Evolutionary conservation across 2,888 invertebrate species (phyloP).

Genomic region (Philopedon plagiatum): DNA sequence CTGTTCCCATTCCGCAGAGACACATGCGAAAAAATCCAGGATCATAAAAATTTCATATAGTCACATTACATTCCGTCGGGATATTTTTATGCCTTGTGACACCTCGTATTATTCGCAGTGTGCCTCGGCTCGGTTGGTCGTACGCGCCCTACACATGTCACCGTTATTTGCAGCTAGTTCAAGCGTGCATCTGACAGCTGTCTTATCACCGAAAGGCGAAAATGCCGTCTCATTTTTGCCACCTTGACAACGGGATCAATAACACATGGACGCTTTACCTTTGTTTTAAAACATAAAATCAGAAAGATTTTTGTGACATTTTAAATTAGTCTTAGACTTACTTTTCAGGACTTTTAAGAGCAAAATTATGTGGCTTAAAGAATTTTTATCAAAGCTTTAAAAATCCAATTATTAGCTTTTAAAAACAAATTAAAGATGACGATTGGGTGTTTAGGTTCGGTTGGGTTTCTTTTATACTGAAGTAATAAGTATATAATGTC

Average conservation of each 20-base stretch:
- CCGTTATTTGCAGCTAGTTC: constrained; percentile 68
- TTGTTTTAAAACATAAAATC: constrained; percentile 12
- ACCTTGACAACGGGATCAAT: constrained; percentile 60
- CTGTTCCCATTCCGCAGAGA: constrained; percentile 29
- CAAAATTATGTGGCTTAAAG: not conserved
- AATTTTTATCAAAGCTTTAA: not conserved
- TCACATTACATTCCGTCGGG: constrained; percentile 63
- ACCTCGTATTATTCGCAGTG: constrained; percentile 67
- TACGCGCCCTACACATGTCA: constrained; percentile 65
- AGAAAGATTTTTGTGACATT: not conserved
- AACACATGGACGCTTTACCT: constrained; percentile 35
- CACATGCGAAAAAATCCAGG: constrained; percentile 57
- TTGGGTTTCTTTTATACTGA: too few species aligned
- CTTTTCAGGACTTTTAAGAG: not conserved
- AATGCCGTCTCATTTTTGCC: constrained; percentile 61
- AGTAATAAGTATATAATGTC: too few species aligned
- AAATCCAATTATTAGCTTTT: not conserved
- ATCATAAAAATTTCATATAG: constrained; percentile 68
- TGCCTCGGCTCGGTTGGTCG: constrained; percentile 61
- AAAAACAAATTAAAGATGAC: too few species aligned
- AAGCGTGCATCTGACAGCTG: constrained; percentile 68
- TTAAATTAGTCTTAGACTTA: not conserved
- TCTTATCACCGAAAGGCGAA: constrained; percentile 67
- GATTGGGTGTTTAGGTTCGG: too few species aligned
- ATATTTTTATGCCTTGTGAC: constrained; percentile 68